Percentiles rank a stretch among this genome's conserved stretches.
phyloP scores from a whole-genome alignment of 2,113 vertebrate species.

The Platanista minor region DNA sequence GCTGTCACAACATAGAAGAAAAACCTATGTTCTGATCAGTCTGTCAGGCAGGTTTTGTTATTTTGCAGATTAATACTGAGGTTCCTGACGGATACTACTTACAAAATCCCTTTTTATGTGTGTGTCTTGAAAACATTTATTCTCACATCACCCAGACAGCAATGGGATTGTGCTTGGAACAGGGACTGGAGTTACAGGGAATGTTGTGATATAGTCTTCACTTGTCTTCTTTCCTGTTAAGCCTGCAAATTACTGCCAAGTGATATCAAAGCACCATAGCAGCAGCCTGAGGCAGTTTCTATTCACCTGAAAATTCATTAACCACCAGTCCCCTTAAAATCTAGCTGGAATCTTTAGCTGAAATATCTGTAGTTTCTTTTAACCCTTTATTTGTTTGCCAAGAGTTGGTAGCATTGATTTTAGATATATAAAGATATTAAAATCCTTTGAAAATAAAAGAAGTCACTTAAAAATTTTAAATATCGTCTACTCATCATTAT shows the following conservation, averaged over 20 bases:
- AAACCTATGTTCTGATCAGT: background rate
- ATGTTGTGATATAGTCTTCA: slow-evolving; percentile 53
- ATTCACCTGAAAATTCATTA: slow-evolving; percentile 67
- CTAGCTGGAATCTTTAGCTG: background rate
- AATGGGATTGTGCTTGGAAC: slow-evolving; percentile 56
- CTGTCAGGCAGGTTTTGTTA: slow-evolving; percentile 55
- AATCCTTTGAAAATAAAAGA: background rate
- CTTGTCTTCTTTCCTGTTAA: slow-evolving; percentile 58
- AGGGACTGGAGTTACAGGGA: slow-evolving; percentile 44
- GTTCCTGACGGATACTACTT: slow-evolving; percentile 33
- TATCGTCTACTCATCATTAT: background rate
- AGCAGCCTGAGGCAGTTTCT: slow-evolving; percentile 69
- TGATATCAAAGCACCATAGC: slow-evolving; percentile 69
- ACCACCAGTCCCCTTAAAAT: slow-evolving; percentile 40
- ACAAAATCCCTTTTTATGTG: slow-evolving; percentile 29
- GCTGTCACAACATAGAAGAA: background rate
- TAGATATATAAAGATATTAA: background rate
- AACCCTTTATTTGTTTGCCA: background rate
- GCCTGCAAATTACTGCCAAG: slow-evolving; percentile 66
- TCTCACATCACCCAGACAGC: slow-evolving; percentile 62
- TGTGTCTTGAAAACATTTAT: slow-evolving; percentile 50
- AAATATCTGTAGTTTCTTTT: background rate
- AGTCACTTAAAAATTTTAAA: background rate
- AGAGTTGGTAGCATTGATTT: background rate
- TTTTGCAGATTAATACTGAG: slow-evolving; percentile 50